Base-by-base conservation (phyloP, 1,140 invertebrate genomes). In the Littorina saxatilis region DNA sequence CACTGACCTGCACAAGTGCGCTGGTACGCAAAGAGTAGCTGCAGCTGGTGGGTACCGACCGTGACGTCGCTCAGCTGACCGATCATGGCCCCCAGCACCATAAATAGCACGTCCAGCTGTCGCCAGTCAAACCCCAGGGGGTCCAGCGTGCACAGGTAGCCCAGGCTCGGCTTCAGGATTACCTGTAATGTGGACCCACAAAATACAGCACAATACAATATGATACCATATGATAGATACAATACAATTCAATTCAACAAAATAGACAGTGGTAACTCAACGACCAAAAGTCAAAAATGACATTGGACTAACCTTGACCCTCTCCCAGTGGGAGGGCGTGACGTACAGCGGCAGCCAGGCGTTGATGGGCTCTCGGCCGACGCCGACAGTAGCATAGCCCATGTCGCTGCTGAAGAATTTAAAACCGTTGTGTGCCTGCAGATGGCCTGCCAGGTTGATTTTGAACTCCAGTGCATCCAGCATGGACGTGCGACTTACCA, bases 391-490 rank as follows among this genome's bases (percentile, higher is more conserved):
- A 27, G 85, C 84, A 11, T 84, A 83, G 70, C 83, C 85, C 32
- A 85, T 75, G 52, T 37, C 52, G 11, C 73, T 39, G 17, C 73
- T 27, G 35, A 37, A 23, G 68, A 86, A 85, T 37, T 73, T 61
- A 73, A 87, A 87, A 35, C 86, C 86, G 17, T 85, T 85, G 82
- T 87, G 86, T 37, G 85, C 85, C 52, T 70, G 77, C 9, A 86
- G 66, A 15, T 86, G 85, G 32, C 83, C 84, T 32, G 68, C 81
- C 23, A 86, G 68, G 35, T 84, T 85, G 23, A 87, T 82, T 63
- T 87, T 87, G 37, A 81, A 86, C 68, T 87, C 82, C 17, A 87
- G 81, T 29, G 86, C 86, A 77, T 87, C 86, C 27, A 86, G 63
- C 79, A 86, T 84, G 29, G 86, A 78, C 7, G 72, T 72, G 13